Evolutionary conservation across 2,888 invertebrate genomes (phyloP).

Genomic region (Lithophane ornitopus): DNA sequence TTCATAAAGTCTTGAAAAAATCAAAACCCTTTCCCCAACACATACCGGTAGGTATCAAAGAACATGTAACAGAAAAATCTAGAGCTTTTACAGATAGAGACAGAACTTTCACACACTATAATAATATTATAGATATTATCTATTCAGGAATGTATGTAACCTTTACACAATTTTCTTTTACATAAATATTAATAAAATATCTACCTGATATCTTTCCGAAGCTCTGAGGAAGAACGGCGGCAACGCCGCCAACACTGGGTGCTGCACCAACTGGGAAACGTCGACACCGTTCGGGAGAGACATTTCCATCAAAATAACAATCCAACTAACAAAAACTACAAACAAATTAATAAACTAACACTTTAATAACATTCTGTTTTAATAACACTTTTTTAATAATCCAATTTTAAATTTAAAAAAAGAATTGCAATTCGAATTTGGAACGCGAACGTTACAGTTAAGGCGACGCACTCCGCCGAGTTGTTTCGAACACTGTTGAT

Average conservation of each 20-base stretch:
- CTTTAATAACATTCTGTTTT: conserved; percentile 60
- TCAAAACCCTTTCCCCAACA: neutral
- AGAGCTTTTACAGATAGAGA: neutral
- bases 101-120: neutral
- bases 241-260: conserved; percentile 95
- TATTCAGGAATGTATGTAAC: neutral
- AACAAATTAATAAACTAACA: conserved; percentile 63
- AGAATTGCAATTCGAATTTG: conserved; percentile 49
- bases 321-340: conserved; percentile 56
- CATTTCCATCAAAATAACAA: conserved; percentile 90
- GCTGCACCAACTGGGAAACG: conserved; percentile 96
- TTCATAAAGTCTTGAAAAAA: neutral
- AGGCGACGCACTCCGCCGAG: conserved; percentile 79
- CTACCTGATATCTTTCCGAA: conserved; percentile 96
- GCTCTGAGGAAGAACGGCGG: conserved; percentile 97
- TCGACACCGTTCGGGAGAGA: conserved; percentile 96
- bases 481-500: conserved; percentile 88
- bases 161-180: neutral
- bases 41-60: no score
- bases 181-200: conserved; percentile 46
- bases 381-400: conserved; percentile 53
- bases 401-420: conserved; percentile 56
- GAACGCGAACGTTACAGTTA: conserved; percentile 74
- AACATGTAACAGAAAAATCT: neutral
- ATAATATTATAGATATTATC: no score